Percentiles rank a stretch among this genome's conserved stretches.
Conservation (phyloP, 1,140 invertebrate species). For the Leguminivora glycinivorella region DNA sequence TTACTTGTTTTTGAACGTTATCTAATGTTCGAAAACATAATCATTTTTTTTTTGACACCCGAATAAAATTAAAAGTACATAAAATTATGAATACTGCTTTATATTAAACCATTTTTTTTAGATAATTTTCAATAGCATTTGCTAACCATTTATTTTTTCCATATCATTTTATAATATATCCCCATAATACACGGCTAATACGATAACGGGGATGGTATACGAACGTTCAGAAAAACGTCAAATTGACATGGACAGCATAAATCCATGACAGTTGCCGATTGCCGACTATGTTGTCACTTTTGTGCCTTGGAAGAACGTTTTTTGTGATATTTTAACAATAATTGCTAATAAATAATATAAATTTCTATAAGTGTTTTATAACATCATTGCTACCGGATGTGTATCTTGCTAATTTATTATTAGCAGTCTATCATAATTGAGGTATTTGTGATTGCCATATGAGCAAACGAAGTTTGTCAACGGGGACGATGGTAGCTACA, state of each 20-base stretch:
- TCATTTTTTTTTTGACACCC: not conserved
- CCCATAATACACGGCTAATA: too few relatives aligned
- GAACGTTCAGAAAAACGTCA: not conserved
- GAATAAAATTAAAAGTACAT: not conserved
- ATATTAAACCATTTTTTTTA: too few relatives aligned
- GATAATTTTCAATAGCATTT: too few relatives aligned
- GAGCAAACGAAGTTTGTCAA: constrained; percentile 34
- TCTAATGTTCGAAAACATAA: constrained; percentile 24
- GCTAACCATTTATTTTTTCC: too few relatives aligned
- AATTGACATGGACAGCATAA: not conserved
- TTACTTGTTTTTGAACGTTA: not conserved
- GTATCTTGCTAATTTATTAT: not conserved
- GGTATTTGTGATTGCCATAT: constrained; percentile 32
- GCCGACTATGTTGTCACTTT: constrained; percentile 2
- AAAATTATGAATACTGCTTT: not conserved
- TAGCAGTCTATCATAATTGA: not conserved
- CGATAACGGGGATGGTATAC: not conserved
- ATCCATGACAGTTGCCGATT: not conserved
- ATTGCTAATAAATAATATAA: not conserved
- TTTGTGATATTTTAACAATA: not conserved
- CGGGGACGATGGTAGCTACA: constrained; percentile 55
- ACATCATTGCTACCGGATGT: not conserved
- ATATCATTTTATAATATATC: too few relatives aligned
- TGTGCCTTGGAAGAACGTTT: not conserved
- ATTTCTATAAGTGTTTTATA: not conserved